Base-by-base conservation (phyloP, 1,140 invertebrate genomes). In the Eurytemora carolleeae region DNA sequence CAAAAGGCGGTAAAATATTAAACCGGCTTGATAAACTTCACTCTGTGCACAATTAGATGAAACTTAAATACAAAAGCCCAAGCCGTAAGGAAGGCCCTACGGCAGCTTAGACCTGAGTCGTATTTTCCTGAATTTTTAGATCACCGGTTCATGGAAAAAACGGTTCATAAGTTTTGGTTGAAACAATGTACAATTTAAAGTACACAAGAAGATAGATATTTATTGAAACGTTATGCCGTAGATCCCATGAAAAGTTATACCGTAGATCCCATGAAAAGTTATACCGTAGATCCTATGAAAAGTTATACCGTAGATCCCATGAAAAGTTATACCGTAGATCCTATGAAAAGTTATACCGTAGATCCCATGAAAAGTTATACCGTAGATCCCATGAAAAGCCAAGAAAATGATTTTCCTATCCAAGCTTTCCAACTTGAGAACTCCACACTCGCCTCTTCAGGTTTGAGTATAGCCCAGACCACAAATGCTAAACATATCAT, bases 331-430 rank as follows among this genome's bases (percentile, higher is more conserved):
- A n/a, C n/a, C n/a, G 31, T 12, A 44, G n/a, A 44, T 44, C 7
- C 7, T 12, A 44, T n/a, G 7, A 12, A 7, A 12, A 44, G 31
- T 7, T 44, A 12, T 44, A 12, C n/a, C n/a, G 7, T 12, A 44
- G 7, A 12, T 44, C 7, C n/a, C n/a, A 12, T 44, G 31, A 12
- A 44, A 44, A 44, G 31, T 44, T n/a, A 44, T 44, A 44, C 31
- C 31, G 7, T 26, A 17, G 22, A 44, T 18, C 59, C 59, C 20
- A 60, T 60, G 23, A 54, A 60, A 31, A 60, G 59, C 59, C 59
- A 60, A 1, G 59, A 54, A 23, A 60, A 60, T 18, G 21, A 17
- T n/a, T 60, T 31, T 2, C 25, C 52, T 2, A 60, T 53, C 31
- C 26, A 60, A 2, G 2, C 1, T 24, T 60, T 53, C 26, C 26